A percentile compares a stretch with the other conserved stretches of the same genome.
Conservation (phyloP, 2,797 vertebrate species). For the Ibycter americanus region DNA sequence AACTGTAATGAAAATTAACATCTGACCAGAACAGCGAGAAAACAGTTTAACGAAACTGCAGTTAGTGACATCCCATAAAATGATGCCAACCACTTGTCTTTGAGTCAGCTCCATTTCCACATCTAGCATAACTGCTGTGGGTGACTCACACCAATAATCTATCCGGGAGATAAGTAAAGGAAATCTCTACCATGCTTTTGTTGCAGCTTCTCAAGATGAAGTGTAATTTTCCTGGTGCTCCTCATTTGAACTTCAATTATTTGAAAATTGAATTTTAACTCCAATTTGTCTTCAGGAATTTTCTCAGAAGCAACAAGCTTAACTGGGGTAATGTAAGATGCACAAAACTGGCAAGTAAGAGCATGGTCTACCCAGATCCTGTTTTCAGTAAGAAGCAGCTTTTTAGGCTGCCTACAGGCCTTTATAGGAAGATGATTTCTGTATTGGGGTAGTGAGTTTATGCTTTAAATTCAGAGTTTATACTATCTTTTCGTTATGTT, state of each 20-base stretch:
- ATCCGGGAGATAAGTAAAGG: neutral
- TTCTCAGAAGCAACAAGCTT: neutral
- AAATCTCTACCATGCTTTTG: neutral
- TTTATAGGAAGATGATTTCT: neutral
- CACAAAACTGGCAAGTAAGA: neutral
- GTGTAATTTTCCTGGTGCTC: neutral
- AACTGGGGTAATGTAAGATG: neutral
- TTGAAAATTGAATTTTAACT: neutral
- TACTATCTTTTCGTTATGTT: slow-evolving; percentile 2
- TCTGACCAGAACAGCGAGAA: neutral
- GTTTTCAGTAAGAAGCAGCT: neutral
- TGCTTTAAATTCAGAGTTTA: neutral
- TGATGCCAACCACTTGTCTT: neutral
- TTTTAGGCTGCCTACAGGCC: neutral
- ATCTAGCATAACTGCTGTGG: neutral
- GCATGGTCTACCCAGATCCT: neutral
- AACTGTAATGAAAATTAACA: neutral
- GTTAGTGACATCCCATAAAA: neutral
- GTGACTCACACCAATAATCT: neutral
- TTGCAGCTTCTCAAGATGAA: neutral
- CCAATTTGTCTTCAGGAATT: neutral
- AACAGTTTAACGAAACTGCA: neutral
- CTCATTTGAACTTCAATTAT: neutral
- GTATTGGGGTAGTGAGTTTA: neutral
- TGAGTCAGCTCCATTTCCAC: neutral